These are phyloP conservation scores for Physeter macrocephalus DNA, from an alignment of 2,113 vertebrate species.

Conservation along the genomic window DNA sequence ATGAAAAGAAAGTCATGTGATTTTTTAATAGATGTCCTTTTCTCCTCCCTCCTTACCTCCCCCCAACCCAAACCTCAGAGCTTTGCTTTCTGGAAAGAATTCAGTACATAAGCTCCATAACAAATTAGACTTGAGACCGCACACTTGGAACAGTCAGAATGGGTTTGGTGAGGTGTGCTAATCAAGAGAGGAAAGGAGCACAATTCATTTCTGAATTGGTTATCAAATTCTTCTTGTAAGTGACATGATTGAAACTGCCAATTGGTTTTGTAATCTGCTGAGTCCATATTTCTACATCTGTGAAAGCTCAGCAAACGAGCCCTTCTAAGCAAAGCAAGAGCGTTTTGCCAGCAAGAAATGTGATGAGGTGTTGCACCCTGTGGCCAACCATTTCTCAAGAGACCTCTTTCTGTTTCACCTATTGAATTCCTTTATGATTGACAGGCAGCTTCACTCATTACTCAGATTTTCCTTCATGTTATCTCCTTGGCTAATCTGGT, in stretches of 20 bases:
- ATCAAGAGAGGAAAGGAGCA: constrained; percentile 78
- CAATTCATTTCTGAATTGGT: constrained; percentile 81
- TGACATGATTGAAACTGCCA: constrained; percentile 79
- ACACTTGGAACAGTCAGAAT: constrained; percentile 63
- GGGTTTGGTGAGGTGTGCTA: constrained; percentile 55
- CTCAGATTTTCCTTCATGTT: constrained; percentile 78
- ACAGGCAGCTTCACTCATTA: constrained; percentile 67
- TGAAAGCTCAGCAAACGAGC: constrained; percentile 77
- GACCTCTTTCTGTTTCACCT: constrained; percentile 78
- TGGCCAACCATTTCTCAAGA: constrained; percentile 77
- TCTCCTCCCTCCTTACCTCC: not conserved
- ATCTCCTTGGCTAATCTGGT: constrained; percentile 57
- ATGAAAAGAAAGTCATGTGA: constrained; percentile 32
- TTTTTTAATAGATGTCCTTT: not conserved
- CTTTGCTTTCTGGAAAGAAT: constrained; percentile 52
- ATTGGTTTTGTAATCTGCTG: constrained; percentile 80
- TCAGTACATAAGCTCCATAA: constrained; percentile 22
- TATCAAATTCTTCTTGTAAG: constrained; percentile 86
- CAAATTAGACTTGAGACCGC: constrained; percentile 19
- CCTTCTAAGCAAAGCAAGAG: constrained; percentile 76
- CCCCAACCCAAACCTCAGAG: not conserved
- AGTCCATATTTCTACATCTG: constrained; percentile 77
- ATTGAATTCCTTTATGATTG: constrained; percentile 76
- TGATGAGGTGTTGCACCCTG: constrained; percentile 69
- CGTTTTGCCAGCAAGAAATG: constrained; percentile 73